phyloP scores from a whole-genome alignment of 2,113 vertebrate species.

The Boulengeromyrus knoepffleri region DNA sequence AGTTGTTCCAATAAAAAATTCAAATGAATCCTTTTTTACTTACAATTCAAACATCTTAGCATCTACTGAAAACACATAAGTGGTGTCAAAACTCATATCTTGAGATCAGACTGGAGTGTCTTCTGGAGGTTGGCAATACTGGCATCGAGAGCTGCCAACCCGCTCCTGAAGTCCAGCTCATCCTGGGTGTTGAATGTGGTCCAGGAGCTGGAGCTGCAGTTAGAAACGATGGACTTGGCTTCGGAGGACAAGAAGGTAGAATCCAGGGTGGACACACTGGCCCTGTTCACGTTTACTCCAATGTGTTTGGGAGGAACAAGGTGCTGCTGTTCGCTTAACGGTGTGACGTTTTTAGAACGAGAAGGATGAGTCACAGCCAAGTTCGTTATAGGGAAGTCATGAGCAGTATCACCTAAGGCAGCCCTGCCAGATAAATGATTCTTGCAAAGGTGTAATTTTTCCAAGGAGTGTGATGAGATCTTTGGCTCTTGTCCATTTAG shows the following conservation, averaged over 20 bases:
- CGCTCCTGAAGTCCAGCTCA: conserved; percentile 77
- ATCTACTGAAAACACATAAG: not conserved
- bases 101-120: conserved; percentile 65
- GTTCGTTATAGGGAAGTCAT: not conserved
- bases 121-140: conserved; percentile 81
- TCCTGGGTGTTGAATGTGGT: conserved; percentile 79
- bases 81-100: conserved; percentile 46
- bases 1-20: not conserved
- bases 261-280: conserved; percentile 27
- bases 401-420: not conserved
- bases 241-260: conserved; percentile 55
- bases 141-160: conserved; percentile 82
- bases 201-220: conserved; percentile 69
- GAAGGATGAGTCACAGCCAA: not conserved
- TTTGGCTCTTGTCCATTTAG: conserved; percentile 12
- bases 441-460: not conserved
- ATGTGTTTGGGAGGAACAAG: conserved; percentile 11
- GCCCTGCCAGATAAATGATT: not conserved
- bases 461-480: not conserved
- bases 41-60: not conserved
- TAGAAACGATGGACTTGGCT: conserved; percentile 55
- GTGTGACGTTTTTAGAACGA: conserved; percentile 7
- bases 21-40: not conserved
- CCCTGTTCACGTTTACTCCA: conserved; percentile 17
- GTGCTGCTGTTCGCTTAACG: not conserved